phyloP scores from a whole-genome alignment of 1,140 invertebrate genomes.

The Caenorhabditis briggsae region DNA sequence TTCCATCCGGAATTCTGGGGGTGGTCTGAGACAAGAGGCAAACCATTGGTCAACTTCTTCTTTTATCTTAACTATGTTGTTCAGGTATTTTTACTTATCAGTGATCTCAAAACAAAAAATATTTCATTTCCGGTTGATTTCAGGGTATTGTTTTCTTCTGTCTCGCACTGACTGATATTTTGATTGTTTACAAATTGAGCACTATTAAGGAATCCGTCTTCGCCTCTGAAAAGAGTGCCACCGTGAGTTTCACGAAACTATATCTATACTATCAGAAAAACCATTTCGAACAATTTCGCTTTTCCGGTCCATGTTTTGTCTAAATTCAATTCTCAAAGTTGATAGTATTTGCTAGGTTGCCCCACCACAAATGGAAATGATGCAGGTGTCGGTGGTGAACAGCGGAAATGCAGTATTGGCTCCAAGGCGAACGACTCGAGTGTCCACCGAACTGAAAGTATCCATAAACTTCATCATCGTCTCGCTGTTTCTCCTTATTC shows the following conservation, averaged over 20 bases:
- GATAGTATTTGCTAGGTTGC: constrained; percentile 23
- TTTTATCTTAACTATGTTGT: constrained; percentile 42
- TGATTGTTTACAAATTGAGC: constrained; percentile 49
- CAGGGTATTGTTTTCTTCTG: constrained; percentile 44
- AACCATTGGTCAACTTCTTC: constrained; percentile 28
- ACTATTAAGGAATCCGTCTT: constrained; percentile 42
- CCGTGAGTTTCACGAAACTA: neutral
- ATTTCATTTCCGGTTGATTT: neutral
- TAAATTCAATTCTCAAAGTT: neutral
- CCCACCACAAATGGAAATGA: constrained; percentile 38
- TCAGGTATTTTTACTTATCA: neutral
- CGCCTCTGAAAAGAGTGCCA: neutral
- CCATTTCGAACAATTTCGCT: neutral
- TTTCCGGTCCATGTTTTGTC: neutral
- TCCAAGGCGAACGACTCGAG: neutral
- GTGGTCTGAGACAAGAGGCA: constrained; percentile 10
- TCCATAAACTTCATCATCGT: constrained; percentile 52
- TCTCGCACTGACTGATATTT: constrained; percentile 27
- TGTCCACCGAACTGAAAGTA: constrained; percentile 43
- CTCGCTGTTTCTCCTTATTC: constrained; percentile 20
- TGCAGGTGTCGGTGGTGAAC: constrained; percentile 49
- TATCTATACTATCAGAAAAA: neutral
- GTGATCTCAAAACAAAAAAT: neutral
- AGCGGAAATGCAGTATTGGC: neutral
- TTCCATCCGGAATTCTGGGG: constrained; percentile 47